A percentile compares a stretch with the other conserved stretches of the same genome.
Conservation (phyloP, 2,888 invertebrate species). For the Watsonalla binaria region DNA sequence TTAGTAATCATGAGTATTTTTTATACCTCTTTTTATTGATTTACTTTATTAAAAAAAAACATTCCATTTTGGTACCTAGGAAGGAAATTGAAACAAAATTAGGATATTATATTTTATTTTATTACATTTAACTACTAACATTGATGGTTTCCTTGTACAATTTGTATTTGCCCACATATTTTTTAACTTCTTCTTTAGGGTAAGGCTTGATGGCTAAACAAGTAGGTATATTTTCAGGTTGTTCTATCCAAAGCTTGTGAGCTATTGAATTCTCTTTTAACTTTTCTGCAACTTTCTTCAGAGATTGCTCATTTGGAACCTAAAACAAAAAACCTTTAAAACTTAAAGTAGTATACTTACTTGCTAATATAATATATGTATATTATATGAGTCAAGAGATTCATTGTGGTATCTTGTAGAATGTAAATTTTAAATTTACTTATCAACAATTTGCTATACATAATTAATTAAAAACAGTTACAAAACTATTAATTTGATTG, state of each 20-base stretch:
- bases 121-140: no score
- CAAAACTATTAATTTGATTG: no score
- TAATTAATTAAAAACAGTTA: no score
- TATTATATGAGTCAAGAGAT: no score
- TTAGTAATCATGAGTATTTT: no score
- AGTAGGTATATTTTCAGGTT: slow-evolving; percentile 97
- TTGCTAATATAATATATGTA: no score
- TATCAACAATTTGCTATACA: no score
- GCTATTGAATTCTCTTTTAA: slow-evolving; percentile 85
- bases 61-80: neutral
- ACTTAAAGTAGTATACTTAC: no score
- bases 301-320: slow-evolving; percentile 86
- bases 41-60: neutral
- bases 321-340: slow-evolving; percentile 44
- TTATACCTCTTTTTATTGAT: no score
- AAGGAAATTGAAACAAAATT: neutral
- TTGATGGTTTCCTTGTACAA: slow-evolving; percentile 79
- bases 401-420: no score
- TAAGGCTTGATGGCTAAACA: slow-evolving; percentile 97
- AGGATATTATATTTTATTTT: neutral
- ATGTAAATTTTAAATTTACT: no score
- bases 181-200: slow-evolving; percentile 88
- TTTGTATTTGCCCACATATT: slow-evolving; percentile 91
- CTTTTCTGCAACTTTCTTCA: slow-evolving; percentile 83
- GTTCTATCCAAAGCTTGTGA: slow-evolving; percentile 97